Percentiles rank a stretch among this genome's conserved stretches.
phyloP scores from a whole-genome alignment of 1,140 invertebrate species.

The Solenopsis invicta region DNA sequence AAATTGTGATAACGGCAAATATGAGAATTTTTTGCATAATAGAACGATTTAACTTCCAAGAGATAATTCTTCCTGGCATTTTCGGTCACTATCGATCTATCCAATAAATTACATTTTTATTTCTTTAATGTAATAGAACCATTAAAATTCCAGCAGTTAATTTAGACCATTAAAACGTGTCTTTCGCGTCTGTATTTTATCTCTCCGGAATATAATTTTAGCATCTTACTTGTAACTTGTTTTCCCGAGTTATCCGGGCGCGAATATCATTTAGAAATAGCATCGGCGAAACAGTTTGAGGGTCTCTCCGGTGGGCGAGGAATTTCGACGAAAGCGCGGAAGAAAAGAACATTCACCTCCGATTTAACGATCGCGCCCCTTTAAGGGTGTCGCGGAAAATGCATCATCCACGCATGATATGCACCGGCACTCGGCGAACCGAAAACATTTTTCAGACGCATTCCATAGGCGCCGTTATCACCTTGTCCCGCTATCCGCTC shows the following conservation, averaged over 20 bases:
- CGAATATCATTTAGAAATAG: not conserved
- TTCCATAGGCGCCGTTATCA: constrained; percentile 59
- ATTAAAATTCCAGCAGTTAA: constrained; percentile 13
- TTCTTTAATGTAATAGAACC: not conserved
- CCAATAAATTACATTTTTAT: constrained; percentile 34
- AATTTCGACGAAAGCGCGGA: not conserved
- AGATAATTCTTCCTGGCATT: constrained; percentile 1
- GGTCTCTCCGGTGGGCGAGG: not conserved
- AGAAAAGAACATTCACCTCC: not conserved
- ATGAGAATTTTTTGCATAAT: not conserved
- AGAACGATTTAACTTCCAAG: constrained; percentile 15
- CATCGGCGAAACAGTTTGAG: not conserved
- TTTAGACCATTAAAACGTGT: not conserved
- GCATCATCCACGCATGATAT: constrained; percentile 45
- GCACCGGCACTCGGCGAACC: constrained; percentile 41
- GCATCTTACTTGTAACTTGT: not conserved
- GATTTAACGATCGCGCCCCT: constrained; percentile 52
- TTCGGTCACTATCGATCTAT: not conserved
- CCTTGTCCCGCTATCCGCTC: constrained; percentile 50
- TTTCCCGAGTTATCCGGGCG: not conserved
- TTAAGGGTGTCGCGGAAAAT: constrained; percentile 42
- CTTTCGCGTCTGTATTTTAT: not conserved
- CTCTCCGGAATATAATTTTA: constrained; percentile 13
- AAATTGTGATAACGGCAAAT: not conserved
- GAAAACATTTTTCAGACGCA: constrained; percentile 59